Conservation (phyloP, 2,797 vertebrate genomes). For the Myotis findleyi region DNA sequence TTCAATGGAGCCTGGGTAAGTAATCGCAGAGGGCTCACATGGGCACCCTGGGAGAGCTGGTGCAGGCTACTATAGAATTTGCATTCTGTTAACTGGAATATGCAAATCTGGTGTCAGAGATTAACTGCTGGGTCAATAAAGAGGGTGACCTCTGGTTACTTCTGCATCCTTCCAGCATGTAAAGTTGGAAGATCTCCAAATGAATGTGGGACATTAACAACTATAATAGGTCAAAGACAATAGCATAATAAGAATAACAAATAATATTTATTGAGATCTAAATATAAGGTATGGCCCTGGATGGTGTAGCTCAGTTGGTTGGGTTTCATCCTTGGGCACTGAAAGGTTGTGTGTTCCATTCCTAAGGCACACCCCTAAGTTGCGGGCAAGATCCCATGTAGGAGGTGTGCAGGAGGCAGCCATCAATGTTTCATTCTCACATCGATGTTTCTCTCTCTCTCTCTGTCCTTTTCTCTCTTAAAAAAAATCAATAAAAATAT, state of each 20-base stretch:
- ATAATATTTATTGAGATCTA: not conserved
- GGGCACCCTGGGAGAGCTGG: not conserved
- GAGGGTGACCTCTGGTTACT: not conserved
- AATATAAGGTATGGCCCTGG: not conserved
- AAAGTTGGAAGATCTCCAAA: not conserved
- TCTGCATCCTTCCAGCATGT: not conserved
- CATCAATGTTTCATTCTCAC: not conserved
- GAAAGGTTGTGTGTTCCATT: not conserved
- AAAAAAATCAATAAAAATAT: not conserved
- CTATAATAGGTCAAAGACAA: not conserved
- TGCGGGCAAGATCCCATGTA: not conserved
- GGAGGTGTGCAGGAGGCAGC: not conserved
- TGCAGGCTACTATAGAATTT: not conserved
- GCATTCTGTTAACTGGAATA: not conserved
- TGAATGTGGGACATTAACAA: slow-evolving; percentile 9
- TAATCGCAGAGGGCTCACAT: not conserved
- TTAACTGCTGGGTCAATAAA: not conserved
- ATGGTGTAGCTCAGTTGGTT: not conserved
- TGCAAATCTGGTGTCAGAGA: not conserved
- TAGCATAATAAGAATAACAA: not conserved
- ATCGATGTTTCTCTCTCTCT: not conserved
- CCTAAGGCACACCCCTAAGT: not conserved
- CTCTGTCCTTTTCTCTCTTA: not conserved
- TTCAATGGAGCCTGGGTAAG: not conserved
- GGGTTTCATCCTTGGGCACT: not conserved